Evolutionary conservation across 2,888 invertebrate species (phyloP), one percentile per base, ranked within the genome.

Genomic region (Automeris io): DNA sequence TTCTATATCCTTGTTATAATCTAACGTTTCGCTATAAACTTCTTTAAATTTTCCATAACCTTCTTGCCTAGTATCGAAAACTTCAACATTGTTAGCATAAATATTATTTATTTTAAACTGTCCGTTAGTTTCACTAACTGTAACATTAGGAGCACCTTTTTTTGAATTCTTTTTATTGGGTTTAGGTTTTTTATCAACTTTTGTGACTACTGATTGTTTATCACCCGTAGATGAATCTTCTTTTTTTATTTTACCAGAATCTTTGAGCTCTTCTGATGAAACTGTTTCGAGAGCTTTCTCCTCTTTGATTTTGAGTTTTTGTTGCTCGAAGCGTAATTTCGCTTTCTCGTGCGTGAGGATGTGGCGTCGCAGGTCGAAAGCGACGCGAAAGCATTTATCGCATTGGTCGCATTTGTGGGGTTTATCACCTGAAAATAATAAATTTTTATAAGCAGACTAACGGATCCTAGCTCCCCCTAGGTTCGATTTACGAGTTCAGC

Each of bases 351-450:
- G 96, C 0, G 92, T 92, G 35, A 90, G 90, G 66, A 90, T 82
- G 65, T 96, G 96, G 0, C 96, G 88, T 38, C 94, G 92, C 83
- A 96, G 90, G 68, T 96, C 96, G 9, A 94, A 94, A 2, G 92
- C 89, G 0, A 94, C 93, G 3, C 96, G 89, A 80, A 96, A 96
- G 18, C 91, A 90, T 64, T 95, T 96, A 0, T 90, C 91, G 66
- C 96, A 96, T 0, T 92, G 85, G 1, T 87, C 76, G 57, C 95
- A 95, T 5, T 90, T 88, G 72, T 94, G 91, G 0, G 95, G 95
- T 49, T 92, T 93, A 61, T 93, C 94, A 2, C 93, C 91, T 91
- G 69, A 0, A 40, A 12, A 26, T 7, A 1, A 13, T 2, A 9
- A 23, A 34, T 13, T n/a, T 22, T 23, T 8, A 19, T 19, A 19